Evolutionary conservation across 2,888 invertebrate species (phyloP), one percentile per base, ranked within the genome.

Genomic region (Xylota sylvarum): DNA sequence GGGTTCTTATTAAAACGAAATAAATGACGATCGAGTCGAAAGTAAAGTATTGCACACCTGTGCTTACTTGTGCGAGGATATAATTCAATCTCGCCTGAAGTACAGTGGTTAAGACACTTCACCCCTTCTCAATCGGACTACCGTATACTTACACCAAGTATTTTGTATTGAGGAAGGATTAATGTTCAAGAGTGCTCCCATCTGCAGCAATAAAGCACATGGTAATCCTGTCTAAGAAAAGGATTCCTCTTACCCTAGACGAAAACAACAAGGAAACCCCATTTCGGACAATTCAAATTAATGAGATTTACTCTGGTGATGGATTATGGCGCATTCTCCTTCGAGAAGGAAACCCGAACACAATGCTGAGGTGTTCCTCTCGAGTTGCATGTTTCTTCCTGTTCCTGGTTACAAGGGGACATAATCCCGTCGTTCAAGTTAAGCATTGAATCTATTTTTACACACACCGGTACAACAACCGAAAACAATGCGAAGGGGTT

Each of bases 261-360:
- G 9, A 17, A 19, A n/a, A 55, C 65, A 76, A 65, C 30, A 56
- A 27, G 55, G 10, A 64, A 58, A 17, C 35, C 37, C 37, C 40
- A 19, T 32, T 73, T 55, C 35, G 55, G 72, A 69, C 74, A 43
- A 74, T 79, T 70, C 50, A 84, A 84, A 80, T 70, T 80, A 70
- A 80, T 84, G 60, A 50, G 80, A 56, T 69, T 30, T 50, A 43
- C 64, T 58, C 6, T 62, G 40, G 67, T 74, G 80, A 56, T 60
- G 65, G 69, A 74, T 70, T 81, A 67, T 67, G 60, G 60, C 60
- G 58, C 67, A 67, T 48, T 50, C 35, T 67, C 9, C n/a, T 46
- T 19, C 37, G 52, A 30, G 37, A 64, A 46, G 48, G 58, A 4
- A 32, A 23, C 46, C 65, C 40, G 50, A 65, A 58, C 19, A 23